Evolutionary conservation across 2,797 vertebrate genomes (phyloP).

Genomic region (Menidia menidia): DNA sequence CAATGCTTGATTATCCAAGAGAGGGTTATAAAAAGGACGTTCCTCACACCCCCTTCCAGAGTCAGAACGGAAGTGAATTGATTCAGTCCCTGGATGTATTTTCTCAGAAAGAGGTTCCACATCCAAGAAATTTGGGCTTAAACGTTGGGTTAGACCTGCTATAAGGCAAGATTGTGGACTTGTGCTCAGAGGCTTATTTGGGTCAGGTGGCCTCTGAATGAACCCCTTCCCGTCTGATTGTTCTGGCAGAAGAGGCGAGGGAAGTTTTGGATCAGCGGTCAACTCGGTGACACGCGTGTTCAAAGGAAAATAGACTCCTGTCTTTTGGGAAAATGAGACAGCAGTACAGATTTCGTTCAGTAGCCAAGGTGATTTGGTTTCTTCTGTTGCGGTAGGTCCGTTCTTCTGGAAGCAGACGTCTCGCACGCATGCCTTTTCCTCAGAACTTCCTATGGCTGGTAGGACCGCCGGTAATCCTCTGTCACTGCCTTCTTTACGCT

Average conservation of each 20-base stretch:
- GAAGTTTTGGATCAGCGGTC: too few species aligned
- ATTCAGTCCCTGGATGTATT: constrained; percentile 1
- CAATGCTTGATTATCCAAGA: not conserved
- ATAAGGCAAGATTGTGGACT: constrained; percentile 10
- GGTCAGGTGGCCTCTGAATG: too few species aligned
- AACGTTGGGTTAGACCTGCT: constrained; percentile 18
- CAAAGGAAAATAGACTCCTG: too few species aligned
- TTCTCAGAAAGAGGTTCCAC: constrained; percentile 10
- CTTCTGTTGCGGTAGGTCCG: constrained; percentile 35
- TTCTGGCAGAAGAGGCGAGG: too few species aligned
- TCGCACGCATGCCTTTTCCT: constrained; percentile 23
- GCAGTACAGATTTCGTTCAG: too few species aligned
- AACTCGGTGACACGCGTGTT: too few species aligned
- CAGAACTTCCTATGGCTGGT: constrained; percentile 32
- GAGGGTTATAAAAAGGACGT: constrained; percentile 13
- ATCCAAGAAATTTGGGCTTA: constrained; percentile 24
- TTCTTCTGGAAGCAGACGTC: constrained; percentile 26
- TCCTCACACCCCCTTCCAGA: constrained; percentile 27
- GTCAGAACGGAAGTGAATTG: constrained; percentile 23
- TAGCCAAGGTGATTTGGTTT: constrained; percentile 13
- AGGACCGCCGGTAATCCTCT: constrained; percentile 26
- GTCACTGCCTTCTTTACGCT: constrained; percentile 15
- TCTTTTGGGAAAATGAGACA: too few species aligned
- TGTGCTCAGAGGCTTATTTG: constrained; percentile 8
- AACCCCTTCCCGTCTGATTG: too few species aligned